Evolutionary conservation across 2,888 invertebrate species (phyloP).

Genomic region (Temnothorax ravouxi): DNA sequence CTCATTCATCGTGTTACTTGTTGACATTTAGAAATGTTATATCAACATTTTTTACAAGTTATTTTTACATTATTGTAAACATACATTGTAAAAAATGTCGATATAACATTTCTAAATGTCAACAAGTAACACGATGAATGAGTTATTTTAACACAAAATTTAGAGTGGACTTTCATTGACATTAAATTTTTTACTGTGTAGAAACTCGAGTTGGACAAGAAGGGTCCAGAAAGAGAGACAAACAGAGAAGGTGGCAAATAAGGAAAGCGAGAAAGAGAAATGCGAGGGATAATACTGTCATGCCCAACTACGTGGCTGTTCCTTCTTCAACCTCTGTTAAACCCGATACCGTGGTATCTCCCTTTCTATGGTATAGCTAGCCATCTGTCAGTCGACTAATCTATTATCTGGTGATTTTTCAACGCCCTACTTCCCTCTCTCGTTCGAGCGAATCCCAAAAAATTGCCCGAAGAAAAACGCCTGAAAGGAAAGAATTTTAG

Average conservation of each 20-base stretch:
- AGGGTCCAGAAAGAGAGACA: neutral
- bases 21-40: no score
- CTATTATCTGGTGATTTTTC: conserved; percentile 73
- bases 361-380: conserved; percentile 56
- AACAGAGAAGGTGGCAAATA: neutral
- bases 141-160: no score
- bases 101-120: no score
- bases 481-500: neutral
- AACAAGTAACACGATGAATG: no score
- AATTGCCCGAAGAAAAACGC: neutral
- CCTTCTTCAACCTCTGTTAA: conserved; percentile 50
- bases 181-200: no score
- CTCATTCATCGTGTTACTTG: no score
- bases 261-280: neutral
- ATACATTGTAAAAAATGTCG: no score
- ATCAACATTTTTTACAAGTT: no score
- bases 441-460: conserved; percentile 36
- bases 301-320: conserved; percentile 21
- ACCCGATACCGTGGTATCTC: conserved; percentile 56
- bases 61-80: no score
- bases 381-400: conserved; percentile 71
- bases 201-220: conserved; percentile 18
- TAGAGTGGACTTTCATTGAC: no score
- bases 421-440: conserved; percentile 55
- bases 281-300: conserved; percentile 23